phyloP scores from a whole-genome alignment of 2,797 vertebrate species.

The Hypotaenidia philippensis region DNA sequence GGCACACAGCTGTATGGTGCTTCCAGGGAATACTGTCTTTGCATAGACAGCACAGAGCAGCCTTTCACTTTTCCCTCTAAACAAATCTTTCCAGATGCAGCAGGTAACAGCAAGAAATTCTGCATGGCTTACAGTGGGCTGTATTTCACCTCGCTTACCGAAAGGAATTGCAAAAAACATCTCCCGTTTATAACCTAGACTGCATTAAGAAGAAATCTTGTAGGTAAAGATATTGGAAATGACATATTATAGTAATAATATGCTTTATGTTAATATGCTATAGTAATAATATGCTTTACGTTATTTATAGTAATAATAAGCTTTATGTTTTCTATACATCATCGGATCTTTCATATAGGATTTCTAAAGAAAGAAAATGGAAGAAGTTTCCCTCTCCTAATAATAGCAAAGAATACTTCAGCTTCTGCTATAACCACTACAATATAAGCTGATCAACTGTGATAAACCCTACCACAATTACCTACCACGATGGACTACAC shows the following conservation, averaged over 20 bases:
- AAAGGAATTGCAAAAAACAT: neutral
- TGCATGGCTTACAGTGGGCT: neutral
- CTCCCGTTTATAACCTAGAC: neutral
- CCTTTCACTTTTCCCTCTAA: neutral
- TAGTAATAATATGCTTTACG: too few species aligned
- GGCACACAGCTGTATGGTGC: accelerated
- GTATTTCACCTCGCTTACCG: neutral
- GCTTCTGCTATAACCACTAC: neutral
- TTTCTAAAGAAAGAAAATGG: neutral
- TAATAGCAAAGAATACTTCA: neutral
- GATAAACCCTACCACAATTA: neutral
- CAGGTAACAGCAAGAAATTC: neutral
- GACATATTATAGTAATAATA: neutral
- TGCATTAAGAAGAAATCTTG: neutral
- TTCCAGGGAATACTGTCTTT: neutral
- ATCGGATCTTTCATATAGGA: neutral
- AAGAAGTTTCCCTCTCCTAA: neutral
- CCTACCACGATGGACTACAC: neutral
- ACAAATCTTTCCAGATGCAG: neutral
- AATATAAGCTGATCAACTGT: neutral
- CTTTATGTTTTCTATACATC: neutral
- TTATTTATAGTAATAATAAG: too few species aligned
- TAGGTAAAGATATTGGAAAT: neutral
- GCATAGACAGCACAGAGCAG: neutral
- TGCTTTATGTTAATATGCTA: too few species aligned